Base-by-base conservation (phyloP, 2,888 invertebrate species). In the Seladonia tumulorum region DNA sequence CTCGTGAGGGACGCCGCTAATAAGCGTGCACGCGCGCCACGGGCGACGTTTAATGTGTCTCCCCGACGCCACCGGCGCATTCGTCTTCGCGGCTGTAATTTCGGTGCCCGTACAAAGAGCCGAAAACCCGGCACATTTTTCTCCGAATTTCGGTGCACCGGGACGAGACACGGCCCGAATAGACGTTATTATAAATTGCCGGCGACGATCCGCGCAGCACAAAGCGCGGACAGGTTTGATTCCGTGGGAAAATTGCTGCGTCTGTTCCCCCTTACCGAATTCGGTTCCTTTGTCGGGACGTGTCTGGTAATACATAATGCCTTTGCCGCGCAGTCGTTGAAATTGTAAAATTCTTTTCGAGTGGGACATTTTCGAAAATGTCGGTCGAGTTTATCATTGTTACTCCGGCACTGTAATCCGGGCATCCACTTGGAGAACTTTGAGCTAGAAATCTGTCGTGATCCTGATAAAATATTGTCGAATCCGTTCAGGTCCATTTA, bases 51-150 rank as follows among this genome's bases (percentile, higher is more conserved):
- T 83, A 83, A 85, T 83, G 78, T 35, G 83, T 79, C 66, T 76
- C 68, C 68, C 18, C 76, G 76, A 75, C 47, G 74, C 57, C 39
- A 29, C n/a, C 16, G 53, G 60, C 53, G 73, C 85, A 85, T 86
- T 85, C 78, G 77, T 86, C 86, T 85, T 72, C 74, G 85, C 80
- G 18, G 68, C 77, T 76, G 85, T 85, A 85, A 85, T 86, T 85
- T 81, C 49, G 68, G 39, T 7, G 35, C 3, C 7, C n/a, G 74
- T 57, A 70, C 73, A 84, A 84, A 79, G 85, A 73, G 42, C 66
- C 74, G 71, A 71, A 57, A 76, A 84, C 68, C 57, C 53, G n/a
- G 8, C 73, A 85, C 72, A 86, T 85, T 86, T 86, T 86, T 85
- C 77, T 49, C 53, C 14, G 71, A 63, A 74, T 53, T 74, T 77